Evolutionary conservation across 2,797 vertebrate genomes (phyloP), one percentile per base, ranked within the genome.

Genomic region (Smutsia temminckii): DNA sequence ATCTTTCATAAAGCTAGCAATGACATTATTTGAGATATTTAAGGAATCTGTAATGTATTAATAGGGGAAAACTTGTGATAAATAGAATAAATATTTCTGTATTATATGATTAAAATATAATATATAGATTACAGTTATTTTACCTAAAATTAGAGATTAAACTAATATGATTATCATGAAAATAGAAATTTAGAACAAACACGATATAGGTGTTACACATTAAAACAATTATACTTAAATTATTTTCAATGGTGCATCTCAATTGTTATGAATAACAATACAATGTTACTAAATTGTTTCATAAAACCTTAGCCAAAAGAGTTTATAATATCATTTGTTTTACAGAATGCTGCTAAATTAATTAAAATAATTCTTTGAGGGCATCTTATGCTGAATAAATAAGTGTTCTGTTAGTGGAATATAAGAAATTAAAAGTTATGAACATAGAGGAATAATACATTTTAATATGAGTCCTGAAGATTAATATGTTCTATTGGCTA

Each of bases 381-480:
- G 95, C 89, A 89, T 86, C 95, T 96, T 93, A 89, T 34, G 61
- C 32, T 79, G 66, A 93, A 96, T 95, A 94, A 92, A 85, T 95
- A 85, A 93, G 40, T 51, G 23, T 57, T 94, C 37, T 18, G 2
- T 94, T 94, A 91, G 74, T 77, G 71, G 96, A 95, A 87, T 79
- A 55, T 55, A 95, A 94, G 49, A 89, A 96, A 78, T 96, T 97
- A 97, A 98, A 79, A 93, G 53, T 69, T 84, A 66, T 12, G 93
- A 97, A 95, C 18, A 92, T 90, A 95, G 25, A 95, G 42, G 91
- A 96, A 97, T 85, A 96, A 86, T 59, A 95, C 77, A 68, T 89
- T 91, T 96, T 91, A 94, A 96, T 97, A 91, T 92, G 21, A 97
- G 72, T 88, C 66, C 89, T 95, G 34, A 91, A 94, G 88, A 91